A percentile compares a stretch with the other conserved stretches of the same genome.
phyloP scores from a whole-genome alignment of 2,888 invertebrate genomes.

The Venustoraphidia nigricollis region DNA sequence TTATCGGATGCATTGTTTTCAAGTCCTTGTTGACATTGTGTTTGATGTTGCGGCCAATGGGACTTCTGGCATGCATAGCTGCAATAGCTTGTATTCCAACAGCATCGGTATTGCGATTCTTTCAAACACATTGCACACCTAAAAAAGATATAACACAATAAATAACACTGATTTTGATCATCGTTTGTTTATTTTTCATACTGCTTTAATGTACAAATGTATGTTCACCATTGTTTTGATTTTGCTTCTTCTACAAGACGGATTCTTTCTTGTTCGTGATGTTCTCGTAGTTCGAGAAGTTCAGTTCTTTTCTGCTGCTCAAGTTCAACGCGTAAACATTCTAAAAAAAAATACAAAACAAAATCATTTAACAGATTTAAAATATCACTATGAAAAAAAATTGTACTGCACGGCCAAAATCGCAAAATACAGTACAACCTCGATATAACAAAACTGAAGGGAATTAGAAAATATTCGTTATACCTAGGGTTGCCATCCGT shows the following conservation, averaged over 20 bases:
- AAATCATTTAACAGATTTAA: too few relatives aligned
- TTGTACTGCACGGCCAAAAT: too few relatives aligned
- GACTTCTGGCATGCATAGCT: slow-evolving; percentile 74
- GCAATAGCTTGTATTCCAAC: slow-evolving; percentile 94
- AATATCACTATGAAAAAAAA: too few relatives aligned
- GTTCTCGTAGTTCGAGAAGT: slow-evolving; percentile 46
- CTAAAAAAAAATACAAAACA: too few relatives aligned
- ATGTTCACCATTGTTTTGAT: slow-evolving; percentile 64
- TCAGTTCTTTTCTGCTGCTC: slow-evolving; percentile 54
- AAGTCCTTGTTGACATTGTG: slow-evolving; percentile 35
- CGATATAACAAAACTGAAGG: too few relatives aligned
- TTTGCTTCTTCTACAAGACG: slow-evolving; percentile 64
- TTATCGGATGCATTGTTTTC: neutral
- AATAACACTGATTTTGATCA: neutral
- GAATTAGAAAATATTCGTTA: too few relatives aligned
- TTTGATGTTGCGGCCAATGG: slow-evolving; percentile 70
- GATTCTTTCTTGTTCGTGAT: slow-evolving; percentile 52
- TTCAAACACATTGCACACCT: slow-evolving; percentile 74
- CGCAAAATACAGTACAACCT: too few relatives aligned
- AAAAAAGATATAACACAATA: slow-evolving; percentile 7
- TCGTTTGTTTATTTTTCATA: neutral
- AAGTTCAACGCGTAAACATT: slow-evolving; percentile 24
- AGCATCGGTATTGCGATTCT: slow-evolving; percentile 86
- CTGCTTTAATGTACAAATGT: neutral
- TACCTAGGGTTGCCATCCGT: too few relatives aligned